A percentile compares a stretch with the other conserved stretches of the same genome.
Conservation (phyloP, 2,113 vertebrate species). For the Tursiops truncatus region DNA sequence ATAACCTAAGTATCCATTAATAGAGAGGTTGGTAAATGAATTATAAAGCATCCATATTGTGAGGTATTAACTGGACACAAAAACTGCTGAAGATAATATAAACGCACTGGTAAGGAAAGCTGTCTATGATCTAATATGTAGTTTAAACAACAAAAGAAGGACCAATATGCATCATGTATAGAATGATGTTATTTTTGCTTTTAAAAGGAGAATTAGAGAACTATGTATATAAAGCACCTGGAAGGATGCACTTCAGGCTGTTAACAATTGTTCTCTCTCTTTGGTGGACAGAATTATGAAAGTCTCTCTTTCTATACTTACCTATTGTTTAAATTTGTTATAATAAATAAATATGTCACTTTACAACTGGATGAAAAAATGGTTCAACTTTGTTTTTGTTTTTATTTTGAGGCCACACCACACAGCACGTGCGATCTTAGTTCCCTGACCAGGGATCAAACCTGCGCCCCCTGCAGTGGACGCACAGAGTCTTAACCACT, state of each 20-base stretch:
- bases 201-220: not conserved
- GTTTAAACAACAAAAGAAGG: not conserved
- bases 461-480: rapidly evolving
- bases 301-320: not conserved
- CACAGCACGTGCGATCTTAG: not conserved
- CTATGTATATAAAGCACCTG: not conserved
- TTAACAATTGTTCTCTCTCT: not conserved
- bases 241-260: not conserved
- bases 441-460: not conserved
- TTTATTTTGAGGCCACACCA: not conserved
- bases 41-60: not conserved
- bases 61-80: not conserved
- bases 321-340: constrained; percentile 24
- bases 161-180: not conserved
- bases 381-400: not conserved
- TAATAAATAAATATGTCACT: not conserved
- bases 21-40: not conserved
- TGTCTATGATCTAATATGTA: not conserved
- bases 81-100: not conserved
- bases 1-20: not conserved
- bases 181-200: not conserved
- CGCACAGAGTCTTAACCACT: not conserved
- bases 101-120: not conserved
- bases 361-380: not conserved
- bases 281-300: not conserved